phyloP scores from a whole-genome alignment of 2,888 invertebrate species.

The Onthophagus sagittarius region DNA sequence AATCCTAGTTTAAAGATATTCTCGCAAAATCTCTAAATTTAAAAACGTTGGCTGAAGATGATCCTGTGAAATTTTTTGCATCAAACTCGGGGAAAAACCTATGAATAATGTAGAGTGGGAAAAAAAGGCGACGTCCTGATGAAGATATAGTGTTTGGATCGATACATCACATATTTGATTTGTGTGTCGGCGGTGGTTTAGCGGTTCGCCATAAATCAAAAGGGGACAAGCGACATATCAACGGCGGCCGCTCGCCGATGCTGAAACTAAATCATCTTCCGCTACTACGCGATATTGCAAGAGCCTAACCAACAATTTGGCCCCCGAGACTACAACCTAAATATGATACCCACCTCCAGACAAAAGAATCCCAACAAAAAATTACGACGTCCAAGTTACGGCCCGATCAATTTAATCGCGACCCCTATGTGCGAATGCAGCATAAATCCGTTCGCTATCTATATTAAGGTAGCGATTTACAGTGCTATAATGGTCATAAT shows the following conservation, averaged over 20 bases:
- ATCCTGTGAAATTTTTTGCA: background rate
- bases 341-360: slow-evolving; percentile 12
- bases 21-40: background rate
- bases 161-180: slow-evolving; percentile 45
- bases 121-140: slow-evolving; percentile 29
- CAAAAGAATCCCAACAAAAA: background rate
- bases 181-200: slow-evolving; percentile 43
- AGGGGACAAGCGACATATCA: slow-evolving; percentile 31
- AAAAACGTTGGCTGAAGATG: background rate
- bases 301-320: background rate
- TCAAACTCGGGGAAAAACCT: background rate
- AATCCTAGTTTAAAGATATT: background rate
- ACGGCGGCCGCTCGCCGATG: slow-evolving; percentile 30
- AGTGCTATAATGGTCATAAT: background rate
- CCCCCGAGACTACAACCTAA: slow-evolving; percentile 25
- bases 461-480: background rate
- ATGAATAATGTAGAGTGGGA: slow-evolving; percentile 19
- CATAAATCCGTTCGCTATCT: background rate
- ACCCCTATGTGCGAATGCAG: background rate
- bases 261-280: slow-evolving; percentile 39
- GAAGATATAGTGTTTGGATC: slow-evolving; percentile 45
- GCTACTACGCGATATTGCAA: slow-evolving; percentile 27
- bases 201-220: slow-evolving; percentile 43
- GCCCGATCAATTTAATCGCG: background rate
- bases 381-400: background rate